These are phyloP conservation scores for Cacajao melanocephalus DNA, from an alignment of 2,797 vertebrate genomes.

Conservation along the genomic window DNA sequence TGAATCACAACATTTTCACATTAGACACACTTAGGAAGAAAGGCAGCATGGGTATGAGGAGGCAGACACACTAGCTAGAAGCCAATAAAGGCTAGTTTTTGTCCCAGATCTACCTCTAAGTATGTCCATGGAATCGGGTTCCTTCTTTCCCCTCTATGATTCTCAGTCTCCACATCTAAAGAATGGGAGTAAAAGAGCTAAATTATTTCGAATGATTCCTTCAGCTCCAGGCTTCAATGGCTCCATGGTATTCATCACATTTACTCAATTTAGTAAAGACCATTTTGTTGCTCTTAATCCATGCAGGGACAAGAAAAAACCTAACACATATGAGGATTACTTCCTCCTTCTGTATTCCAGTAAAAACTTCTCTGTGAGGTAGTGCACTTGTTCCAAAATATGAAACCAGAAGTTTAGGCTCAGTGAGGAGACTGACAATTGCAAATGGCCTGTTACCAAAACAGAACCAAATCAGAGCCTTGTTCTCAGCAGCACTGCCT, in stretches of 20 bases:
- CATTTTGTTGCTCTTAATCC: not conserved
- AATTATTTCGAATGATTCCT: not conserved
- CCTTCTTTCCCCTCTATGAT: not conserved
- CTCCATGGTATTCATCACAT: not conserved
- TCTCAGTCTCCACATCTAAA: not conserved
- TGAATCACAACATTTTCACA: not conserved
- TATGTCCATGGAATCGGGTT: not conserved
- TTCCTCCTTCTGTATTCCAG: constrained; percentile 12
- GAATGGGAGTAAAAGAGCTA: not conserved
- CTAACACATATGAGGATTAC: not conserved
- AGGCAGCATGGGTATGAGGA: not conserved
- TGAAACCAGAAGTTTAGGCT: constrained; percentile 51
- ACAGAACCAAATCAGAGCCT: constrained; percentile 3
- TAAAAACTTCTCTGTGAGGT: constrained; percentile 39
- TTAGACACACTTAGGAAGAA: not conserved
- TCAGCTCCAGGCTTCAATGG: not conserved
- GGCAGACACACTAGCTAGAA: not conserved
- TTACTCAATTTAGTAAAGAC: not conserved
- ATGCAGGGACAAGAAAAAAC: constrained; percentile 2
- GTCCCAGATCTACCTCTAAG: not conserved
- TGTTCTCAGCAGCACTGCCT: not conserved
- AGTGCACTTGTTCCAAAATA: constrained; percentile 52
- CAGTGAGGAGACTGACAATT: constrained; percentile 4
- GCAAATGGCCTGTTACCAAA: not conserved
- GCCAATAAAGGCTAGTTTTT: not conserved